A percentile compares a stretch with the other conserved stretches of the same genome.
These are phyloP conservation scores for Rhegmatorhina hoffmannsi DNA, from an alignment of 2,113 vertebrate genomes.

Conservation along the genomic window DNA sequence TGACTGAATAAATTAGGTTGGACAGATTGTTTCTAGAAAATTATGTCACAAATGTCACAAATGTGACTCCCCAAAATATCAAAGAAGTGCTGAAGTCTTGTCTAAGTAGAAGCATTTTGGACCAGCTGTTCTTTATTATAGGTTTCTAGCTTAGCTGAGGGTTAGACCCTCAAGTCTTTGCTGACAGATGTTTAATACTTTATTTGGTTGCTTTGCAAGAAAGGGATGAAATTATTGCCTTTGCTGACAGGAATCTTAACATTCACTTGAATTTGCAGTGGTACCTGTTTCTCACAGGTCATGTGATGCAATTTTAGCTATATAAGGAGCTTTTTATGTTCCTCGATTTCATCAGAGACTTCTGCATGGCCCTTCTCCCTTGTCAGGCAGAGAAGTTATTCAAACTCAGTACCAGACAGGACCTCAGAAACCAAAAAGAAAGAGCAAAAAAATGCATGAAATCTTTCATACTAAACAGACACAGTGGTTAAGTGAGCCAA, in stretches of 20 bases:
- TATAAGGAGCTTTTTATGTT: neutral
- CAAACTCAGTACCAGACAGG: neutral
- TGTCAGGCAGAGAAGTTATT: neutral
- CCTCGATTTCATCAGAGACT: neutral
- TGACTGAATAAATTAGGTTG: neutral
- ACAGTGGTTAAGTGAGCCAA: neutral
- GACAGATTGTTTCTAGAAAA: neutral
- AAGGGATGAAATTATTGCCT: neutral
- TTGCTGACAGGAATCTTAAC: slow-evolving; percentile 39
- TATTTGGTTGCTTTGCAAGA: slow-evolving; percentile 14
- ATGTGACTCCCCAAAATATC: neutral
- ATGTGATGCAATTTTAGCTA: neutral
- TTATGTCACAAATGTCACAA: neutral
- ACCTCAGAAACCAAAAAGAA: neutral
- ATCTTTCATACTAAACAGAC: neutral
- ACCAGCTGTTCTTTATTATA: slow-evolving; percentile 40
- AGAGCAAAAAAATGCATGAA: neutral
- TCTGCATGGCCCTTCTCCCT: neutral
- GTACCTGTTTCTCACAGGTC: slow-evolving; percentile 11
- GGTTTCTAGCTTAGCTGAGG: neutral
- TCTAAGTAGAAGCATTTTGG: neutral
- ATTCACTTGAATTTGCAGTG: neutral
- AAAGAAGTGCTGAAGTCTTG: slow-evolving; percentile 13
- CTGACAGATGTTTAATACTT: slow-evolving; percentile 45
- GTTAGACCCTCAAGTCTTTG: neutral